A percentile compares a stretch with the other conserved stretches of the same genome.
phyloP scores from a whole-genome alignment of 1,140 invertebrate species.

The Proales similis region DNA sequence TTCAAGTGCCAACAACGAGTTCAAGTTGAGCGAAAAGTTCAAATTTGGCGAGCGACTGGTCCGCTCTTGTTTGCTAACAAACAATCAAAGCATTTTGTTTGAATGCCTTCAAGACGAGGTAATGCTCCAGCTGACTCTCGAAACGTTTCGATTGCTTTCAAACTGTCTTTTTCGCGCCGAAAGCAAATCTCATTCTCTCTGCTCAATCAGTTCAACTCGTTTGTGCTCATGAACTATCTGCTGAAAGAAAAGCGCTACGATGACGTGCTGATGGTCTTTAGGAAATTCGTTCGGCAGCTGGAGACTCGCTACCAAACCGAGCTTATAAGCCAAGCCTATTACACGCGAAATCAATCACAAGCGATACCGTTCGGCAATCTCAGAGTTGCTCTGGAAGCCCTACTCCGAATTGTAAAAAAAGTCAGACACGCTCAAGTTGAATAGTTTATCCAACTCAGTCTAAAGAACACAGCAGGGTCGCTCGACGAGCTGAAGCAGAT shows the following conservation, averaged over 20 bases:
- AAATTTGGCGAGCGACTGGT: too few relatives aligned
- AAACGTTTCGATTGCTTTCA: too few relatives aligned
- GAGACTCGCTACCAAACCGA: not conserved
- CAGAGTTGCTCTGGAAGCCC: slow-evolving; percentile 19
- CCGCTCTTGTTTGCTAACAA: too few relatives aligned
- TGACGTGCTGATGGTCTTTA: not conserved
- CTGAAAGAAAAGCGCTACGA: slow-evolving; percentile 23
- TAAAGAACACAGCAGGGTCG: slow-evolving; percentile 27
- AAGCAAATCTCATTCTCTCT: too few relatives aligned
- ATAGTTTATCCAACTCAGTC: not conserved
- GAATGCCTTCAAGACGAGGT: too few relatives aligned
- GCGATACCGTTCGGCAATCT: slow-evolving; percentile 29
- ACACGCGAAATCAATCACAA: slow-evolving; percentile 29
- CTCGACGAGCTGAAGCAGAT: slow-evolving; percentile 21
- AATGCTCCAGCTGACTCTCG: too few relatives aligned
- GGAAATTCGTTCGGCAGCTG: too few relatives aligned
- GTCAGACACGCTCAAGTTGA: not conserved
- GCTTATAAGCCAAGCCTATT: not conserved
- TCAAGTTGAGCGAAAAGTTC: too few relatives aligned
- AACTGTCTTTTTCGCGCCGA: too few relatives aligned
- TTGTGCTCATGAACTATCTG: slow-evolving; percentile 18
- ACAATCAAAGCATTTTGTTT: too few relatives aligned
- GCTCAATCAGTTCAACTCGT: slow-evolving; percentile 13
- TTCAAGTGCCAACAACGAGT: too few relatives aligned
- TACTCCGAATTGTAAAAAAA: not conserved